phyloP scores from a whole-genome alignment of 2,797 vertebrate species.

The Serranus cabrilla region DNA sequence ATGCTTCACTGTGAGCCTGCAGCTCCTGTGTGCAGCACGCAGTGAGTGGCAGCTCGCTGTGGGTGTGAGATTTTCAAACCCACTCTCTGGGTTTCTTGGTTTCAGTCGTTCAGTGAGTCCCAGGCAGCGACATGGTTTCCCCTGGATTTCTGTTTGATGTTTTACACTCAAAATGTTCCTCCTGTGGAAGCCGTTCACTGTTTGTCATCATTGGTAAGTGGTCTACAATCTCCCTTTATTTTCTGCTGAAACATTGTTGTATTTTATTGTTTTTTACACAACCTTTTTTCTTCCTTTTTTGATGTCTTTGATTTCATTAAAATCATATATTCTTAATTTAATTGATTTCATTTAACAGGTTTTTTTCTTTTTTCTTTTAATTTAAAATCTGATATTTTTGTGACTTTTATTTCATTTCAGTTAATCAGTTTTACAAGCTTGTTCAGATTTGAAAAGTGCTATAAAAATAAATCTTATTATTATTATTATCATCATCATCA shows the following conservation, averaged over 20 bases:
- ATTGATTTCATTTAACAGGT: too few species aligned
- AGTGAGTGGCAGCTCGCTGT: not conserved
- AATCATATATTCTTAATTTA: too few species aligned
- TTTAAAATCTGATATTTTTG: too few species aligned
- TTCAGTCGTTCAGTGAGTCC: slow-evolving; percentile 9
- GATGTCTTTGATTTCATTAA: too few species aligned
- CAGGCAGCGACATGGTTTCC: slow-evolving; percentile 32
- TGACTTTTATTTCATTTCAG: too few species aligned
- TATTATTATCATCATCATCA: too few species aligned
- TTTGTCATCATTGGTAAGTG: slow-evolving; percentile 60
- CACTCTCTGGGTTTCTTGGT: not conserved
- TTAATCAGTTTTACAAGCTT: too few species aligned
- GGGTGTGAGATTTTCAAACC: slow-evolving; percentile 9
- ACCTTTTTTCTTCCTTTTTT: too few species aligned
- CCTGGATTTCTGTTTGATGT: not conserved
- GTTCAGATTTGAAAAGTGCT: too few species aligned
- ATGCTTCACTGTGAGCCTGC: not conserved
- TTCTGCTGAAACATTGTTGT: not conserved
- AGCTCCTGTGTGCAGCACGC: not conserved
- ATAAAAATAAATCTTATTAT: too few species aligned
- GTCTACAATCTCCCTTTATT: rapidly evolving
- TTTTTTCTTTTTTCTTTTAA: too few species aligned
- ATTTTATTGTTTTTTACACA: too few species aligned
- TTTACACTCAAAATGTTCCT: not conserved
- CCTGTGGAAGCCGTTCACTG: not conserved